Base-by-base conservation (phyloP, 2,797 vertebrate species). In the Knipowitschia caucasica region DNA sequence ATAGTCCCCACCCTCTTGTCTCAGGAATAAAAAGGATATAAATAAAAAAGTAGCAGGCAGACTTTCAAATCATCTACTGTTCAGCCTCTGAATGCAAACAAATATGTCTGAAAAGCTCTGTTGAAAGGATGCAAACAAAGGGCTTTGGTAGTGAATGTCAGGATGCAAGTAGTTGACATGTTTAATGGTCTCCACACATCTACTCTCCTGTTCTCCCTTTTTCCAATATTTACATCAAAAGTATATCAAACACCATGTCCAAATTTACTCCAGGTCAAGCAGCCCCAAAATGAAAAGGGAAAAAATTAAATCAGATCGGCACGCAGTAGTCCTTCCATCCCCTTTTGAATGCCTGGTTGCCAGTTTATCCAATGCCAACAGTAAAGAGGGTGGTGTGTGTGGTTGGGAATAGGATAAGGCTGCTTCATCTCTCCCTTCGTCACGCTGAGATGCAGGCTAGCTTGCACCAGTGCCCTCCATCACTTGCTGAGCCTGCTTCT, bases 401-500 rank as follows among this genome's bases (percentile, higher is more conserved):
- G 67, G 61, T 62, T 71, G 65, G 66, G 46, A 55, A 54, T 67
- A 69, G 73, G 70, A 78, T 62, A 77, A 81, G 82, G 78, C 73
- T 56, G 52, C 55, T 56, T 74, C 63, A 38, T 84, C 80, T 83
- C 83, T 86, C 80, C 78, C 68, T 77, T 66, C 69, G 78, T 83
- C 75, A 68, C 71, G 53, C 56, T 55, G 67, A 57, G 70, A 49
- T 35, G 60, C 82, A 81, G 69, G 80, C 86, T 96, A 99, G 89
- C 95, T 98, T 90, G 97, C 94, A 80, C 95, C 92, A 2, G 96
- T 97, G 74, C 97, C 97, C 86, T 99, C 97, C 97, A 99, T 99
- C 53, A 99, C 97, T 88, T 99, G 97, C 89, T 99, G 96, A 71
- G 97, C 96, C 76, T 99, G 97, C 73, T 99, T 99, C 88, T 99